Evolutionary conservation across 2,113 vertebrate species (phyloP).

Genomic region (Gallinago jamesoni): DNA sequence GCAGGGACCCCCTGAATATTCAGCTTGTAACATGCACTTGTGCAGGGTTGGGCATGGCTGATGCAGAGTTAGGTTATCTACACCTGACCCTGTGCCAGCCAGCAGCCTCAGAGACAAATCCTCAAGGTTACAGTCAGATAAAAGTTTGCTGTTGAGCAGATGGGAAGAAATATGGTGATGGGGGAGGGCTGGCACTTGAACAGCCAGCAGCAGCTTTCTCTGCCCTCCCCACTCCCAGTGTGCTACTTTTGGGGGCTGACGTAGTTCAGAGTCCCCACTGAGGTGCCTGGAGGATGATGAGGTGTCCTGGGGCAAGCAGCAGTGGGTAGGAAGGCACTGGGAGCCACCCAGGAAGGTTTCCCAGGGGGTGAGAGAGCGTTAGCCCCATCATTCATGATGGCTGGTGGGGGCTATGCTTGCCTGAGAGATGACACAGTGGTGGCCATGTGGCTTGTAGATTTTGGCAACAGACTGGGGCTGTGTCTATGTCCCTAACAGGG

Average conservation of each 20-base stretch:
- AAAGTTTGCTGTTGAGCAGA: slow-evolving; percentile 14
- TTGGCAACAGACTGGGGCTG: neutral
- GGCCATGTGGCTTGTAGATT: neutral
- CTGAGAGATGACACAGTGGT: neutral
- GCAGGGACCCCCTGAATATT: neutral
- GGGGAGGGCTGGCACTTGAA: slow-evolving; percentile 1
- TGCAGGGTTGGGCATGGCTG: neutral
- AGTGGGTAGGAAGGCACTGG: neutral
- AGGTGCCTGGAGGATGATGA: fast-evolving
- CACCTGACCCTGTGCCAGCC: neutral
- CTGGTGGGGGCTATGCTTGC: neutral
- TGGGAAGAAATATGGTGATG: slow-evolving; percentile 50
- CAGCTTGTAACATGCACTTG: neutral
- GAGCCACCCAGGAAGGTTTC: neutral
- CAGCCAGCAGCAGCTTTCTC: neutral
- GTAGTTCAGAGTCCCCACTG: neutral
- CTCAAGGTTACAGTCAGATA: slow-evolving; percentile 37
- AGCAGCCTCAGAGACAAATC: neutral
- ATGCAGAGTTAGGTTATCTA: neutral
- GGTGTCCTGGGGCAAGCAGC: neutral
- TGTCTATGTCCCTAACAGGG: neutral
- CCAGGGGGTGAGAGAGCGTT: neutral
- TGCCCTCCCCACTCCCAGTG: fast-evolving
- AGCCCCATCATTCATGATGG: neutral
- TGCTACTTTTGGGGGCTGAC: neutral